phyloP scores from a whole-genome alignment of 2,888 invertebrate genomes.

The Idaea aversata region DNA sequence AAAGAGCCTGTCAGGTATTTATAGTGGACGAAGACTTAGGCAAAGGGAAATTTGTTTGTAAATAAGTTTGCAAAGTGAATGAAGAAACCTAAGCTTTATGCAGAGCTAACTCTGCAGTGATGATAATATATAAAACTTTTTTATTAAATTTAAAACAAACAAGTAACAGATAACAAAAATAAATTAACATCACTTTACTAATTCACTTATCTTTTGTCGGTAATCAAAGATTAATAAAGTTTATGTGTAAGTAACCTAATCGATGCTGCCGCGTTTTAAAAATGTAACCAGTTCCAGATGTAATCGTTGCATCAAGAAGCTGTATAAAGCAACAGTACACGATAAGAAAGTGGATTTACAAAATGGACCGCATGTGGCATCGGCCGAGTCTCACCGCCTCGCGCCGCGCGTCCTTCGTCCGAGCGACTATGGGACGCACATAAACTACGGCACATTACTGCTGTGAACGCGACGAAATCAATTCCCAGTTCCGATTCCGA shows the following conservation, averaged over 20 bases:
- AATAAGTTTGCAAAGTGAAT: neutral
- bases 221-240: slow-evolving; percentile 67
- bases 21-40: no score
- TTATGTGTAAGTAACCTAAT: slow-evolving; percentile 66
- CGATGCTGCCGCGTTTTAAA: slow-evolving; percentile 62
- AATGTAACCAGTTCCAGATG: slow-evolving; percentile 72
- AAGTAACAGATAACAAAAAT: slow-evolving; percentile 35
- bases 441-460: slow-evolving; percentile 75
- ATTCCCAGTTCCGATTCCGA: slow-evolving; percentile 77
- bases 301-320: slow-evolving; percentile 72
- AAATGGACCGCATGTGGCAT: slow-evolving; percentile 44
- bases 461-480: slow-evolving; percentile 76
- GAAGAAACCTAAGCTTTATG: neutral
- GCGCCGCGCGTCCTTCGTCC: slow-evolving; percentile 25
- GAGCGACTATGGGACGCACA: slow-evolving; percentile 38
- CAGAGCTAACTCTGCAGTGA: neutral
- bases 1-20: no score
- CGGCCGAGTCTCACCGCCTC: slow-evolving; percentile 31
- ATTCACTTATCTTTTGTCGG: slow-evolving; percentile 46
- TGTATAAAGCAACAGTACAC: slow-evolving; percentile 58
- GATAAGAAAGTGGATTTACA: slow-evolving; percentile 64
- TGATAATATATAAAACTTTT: neutral
- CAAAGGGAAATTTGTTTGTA: no score
- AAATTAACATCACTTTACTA: slow-evolving; percentile 41
- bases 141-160: slow-evolving; percentile 12